Evolutionary conservation across 2,888 invertebrate genomes (phyloP).

Genomic region (Sinopyrophorus schimmeli): DNA sequence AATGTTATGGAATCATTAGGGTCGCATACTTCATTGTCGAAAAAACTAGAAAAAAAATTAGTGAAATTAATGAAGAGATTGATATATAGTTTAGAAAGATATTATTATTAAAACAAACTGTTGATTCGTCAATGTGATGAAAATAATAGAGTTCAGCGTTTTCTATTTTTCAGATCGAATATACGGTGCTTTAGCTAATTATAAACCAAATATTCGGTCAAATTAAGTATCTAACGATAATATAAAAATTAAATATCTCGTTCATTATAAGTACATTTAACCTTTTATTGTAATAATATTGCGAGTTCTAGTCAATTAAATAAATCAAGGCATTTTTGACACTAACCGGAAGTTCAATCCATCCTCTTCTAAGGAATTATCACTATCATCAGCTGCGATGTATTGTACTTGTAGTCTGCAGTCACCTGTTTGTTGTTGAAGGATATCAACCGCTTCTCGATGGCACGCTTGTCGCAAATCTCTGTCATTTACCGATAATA

Average conservation of each 20-base stretch:
- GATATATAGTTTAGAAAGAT: no score
- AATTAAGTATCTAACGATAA: no score
- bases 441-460: constrained; percentile 77
- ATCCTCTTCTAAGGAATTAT: constrained; percentile 66
- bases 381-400: constrained; percentile 71
- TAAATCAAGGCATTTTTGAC: no score
- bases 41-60: constrained; percentile 53
- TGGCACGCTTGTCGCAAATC: constrained; percentile 79
- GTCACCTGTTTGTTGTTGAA: constrained; percentile 77
- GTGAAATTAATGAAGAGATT: no score
- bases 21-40: constrained; percentile 55
- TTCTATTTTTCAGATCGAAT: no score
- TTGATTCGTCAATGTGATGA: no score
- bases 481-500: constrained; percentile 77
- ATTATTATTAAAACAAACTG: no score
- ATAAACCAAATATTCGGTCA: no score
- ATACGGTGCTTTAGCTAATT: no score
- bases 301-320: neutral
- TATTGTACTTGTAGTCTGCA: constrained; percentile 78
- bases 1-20: constrained; percentile 47
- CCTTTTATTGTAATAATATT: neutral
- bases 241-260: no score
- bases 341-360: constrained; percentile 57
- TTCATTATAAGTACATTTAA: no score
- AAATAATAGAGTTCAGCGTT: no score